Base-by-base conservation (phyloP, 2,113 vertebrate genomes). In the Petrocephalus zakoni region DNA sequence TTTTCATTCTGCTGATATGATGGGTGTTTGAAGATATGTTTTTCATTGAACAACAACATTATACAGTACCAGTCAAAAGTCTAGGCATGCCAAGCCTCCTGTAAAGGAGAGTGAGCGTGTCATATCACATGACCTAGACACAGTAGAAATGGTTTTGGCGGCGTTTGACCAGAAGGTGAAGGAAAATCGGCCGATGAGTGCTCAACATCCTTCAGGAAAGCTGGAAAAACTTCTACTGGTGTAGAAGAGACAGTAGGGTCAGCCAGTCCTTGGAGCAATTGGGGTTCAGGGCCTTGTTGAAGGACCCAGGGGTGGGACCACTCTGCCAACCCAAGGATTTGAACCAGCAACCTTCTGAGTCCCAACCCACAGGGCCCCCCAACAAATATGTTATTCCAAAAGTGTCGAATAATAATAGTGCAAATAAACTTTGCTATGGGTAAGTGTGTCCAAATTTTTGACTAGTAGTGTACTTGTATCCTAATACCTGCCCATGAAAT, bases 181-280 rank as follows among this genome's bases (percentile, higher is more conserved):
- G 42, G 42, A 42, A 1, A 42, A 42, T 10, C 8, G 11, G 2
- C 9, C 58, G 25, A 64, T 64, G 22, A 64, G 2, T 0, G 21
- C 56, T 58, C 56, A 22, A n/a, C 58, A 64, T 61, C 58, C 58
- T 61, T 61, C 7, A 61, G 58, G 58, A 61, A 21, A n/a, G 22
- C 56, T n/a, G 56, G 56, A 3, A 61, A n/a, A n/a, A n/a, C n/a
- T n/a, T n/a, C n/a, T n/a, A n/a, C 56, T 61, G 21, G 22, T 0
- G 0, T 61, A 61, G 22, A 61, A 7, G 56, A 61, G 22, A 61
- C 22, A 1, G 56, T 58, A 58, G 56, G 7, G 22, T 61, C 58
- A 61, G 22, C 22, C 58, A 10, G 21, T 61, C 22, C 8, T 0
- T 61, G 58, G 0, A 61, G 58, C 58, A 2, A 0, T 0, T 25